Evolutionary conservation across 2,797 vertebrate genomes (phyloP), one percentile per base, ranked within the genome.

Genomic region (Rhabdophis nuchalis): DNA sequence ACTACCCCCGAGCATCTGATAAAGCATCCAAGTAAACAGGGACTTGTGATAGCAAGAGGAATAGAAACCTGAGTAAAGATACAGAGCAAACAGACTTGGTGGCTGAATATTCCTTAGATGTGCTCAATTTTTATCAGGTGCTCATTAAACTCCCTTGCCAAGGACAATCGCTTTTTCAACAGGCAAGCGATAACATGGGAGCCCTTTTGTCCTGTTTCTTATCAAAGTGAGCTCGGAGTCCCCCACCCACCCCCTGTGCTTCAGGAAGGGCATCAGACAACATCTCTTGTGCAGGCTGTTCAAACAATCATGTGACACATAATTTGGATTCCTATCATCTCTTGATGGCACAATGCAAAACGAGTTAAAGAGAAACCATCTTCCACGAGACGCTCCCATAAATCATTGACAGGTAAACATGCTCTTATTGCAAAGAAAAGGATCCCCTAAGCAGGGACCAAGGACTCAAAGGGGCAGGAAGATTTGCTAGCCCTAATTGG

Each of bases 271-370:
- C 96, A 96, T 93, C 92, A 93, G 94, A 91, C 82, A 95, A 25
- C 91, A 72, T 92, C 93, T 87, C 94, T 86, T 90, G 93, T 93
- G 93, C 89, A 96, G 94, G 93, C 91, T 96, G 95, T 96, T 96
- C 96, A 94, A 93, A 94, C 90, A 94, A 96, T 89, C 52, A 54
- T 53, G 60, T 93, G 92, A 97, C 94, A 95, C 96, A 96, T 95
- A 95, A 94, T 94, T 96, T 94, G 95, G 95, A 95, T 96, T 91
- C 94, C 96, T 97, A 95, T 96, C 97, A 96, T 96, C 95, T 96
- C 95, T 95, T 89, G 94, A 95, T 95, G 93, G 95, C 92, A 92
- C 92, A 95, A 95, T 90, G 93, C 94, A 91, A 64, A 91, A 89
- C 90, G 91, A 64, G 92, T 94, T 94, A 93, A 93, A 93, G 93